Base-by-base conservation (phyloP, 2,888 invertebrate species). In the Eristalinus sepulchralis region DNA sequence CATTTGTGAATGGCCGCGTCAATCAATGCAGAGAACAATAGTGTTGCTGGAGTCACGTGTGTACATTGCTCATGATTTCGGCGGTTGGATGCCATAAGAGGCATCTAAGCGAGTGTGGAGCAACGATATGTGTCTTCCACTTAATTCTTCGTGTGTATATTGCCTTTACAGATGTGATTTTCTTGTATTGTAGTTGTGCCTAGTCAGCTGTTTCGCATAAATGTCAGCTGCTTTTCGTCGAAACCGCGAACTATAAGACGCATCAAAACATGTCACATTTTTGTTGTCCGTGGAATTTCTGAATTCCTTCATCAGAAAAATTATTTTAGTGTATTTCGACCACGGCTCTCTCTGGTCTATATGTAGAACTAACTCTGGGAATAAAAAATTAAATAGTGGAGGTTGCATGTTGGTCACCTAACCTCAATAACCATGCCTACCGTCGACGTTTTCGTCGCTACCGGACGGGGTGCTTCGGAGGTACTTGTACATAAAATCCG, bases 381-480 rank as follows among this genome's bases (percentile, higher is more conserved):
- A 39, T 13, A 47, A 17, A 8, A 47, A 2, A 39, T 5, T 8
- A 17, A 17, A 17, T 6, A 47, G 62, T 60, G 68, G 75, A 57
- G 31, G 67, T 79, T 72, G 64, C 39, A 75, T 64, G 64, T 75
- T 71, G 79, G 79, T 84, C 79, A 70, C 80, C 66, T 84, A 76
- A 84, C 83, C 83, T 79, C 79, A 83, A 83, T 75, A 60, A 70
- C 82, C 82, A 71, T 82, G 64, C 63, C 57, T 73, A 70, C 83
- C 31, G 27, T 60, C 39, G 55, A 66, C 31, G 3, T 27, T n/a
- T n/a, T n/a, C 22, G 34, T 39, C 53, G 22, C 31, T 1, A 27
- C 71, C 59, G 64, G 60, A 66, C 71, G 70, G 82, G 82, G 66
- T 76, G 71, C 66, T 82, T 53, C 5, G 24, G 64, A 75, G 64